A percentile compares a stretch with the other conserved stretches of the same genome.
These are phyloP conservation scores for Linepithema humile DNA, from an alignment of 1,140 invertebrate species.

Conservation along the genomic window DNA sequence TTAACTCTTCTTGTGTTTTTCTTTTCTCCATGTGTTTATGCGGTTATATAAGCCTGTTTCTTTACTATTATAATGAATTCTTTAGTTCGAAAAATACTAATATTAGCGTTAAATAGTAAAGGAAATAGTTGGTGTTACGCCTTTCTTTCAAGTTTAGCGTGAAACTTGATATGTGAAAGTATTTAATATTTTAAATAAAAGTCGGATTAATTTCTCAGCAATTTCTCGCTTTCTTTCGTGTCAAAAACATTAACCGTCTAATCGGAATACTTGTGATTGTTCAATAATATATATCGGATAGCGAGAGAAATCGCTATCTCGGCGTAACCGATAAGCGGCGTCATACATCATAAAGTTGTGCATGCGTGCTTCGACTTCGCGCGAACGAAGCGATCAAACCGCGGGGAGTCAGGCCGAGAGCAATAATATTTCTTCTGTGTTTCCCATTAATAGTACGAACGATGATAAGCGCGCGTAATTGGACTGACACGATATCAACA, in stretches of 20 bases:
- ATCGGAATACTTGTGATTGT: slow-evolving; percentile 27
- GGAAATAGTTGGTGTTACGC: too few relatives aligned
- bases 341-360: slow-evolving; percentile 48
- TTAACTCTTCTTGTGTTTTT: too few relatives aligned
- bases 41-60: too few relatives aligned
- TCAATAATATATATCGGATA: slow-evolving; percentile 41
- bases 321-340: slow-evolving; percentile 28
- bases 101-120: too few relatives aligned
- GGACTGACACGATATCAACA: slow-evolving; percentile 43
- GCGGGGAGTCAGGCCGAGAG: neutral
- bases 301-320: slow-evolving; percentile 45
- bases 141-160: too few relatives aligned
- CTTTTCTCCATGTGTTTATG: too few relatives aligned
- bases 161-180: too few relatives aligned
- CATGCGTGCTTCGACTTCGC: neutral
- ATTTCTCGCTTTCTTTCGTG: neutral
- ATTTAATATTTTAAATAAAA: neutral
- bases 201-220: neutral
- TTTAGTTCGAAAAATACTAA: too few relatives aligned
- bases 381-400: slow-evolving; percentile 4
- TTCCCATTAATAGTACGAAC: slow-evolving; percentile 40
- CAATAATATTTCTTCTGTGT: slow-evolving; percentile 44
- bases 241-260: slow-evolving; percentile 20
- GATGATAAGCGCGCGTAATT: slow-evolving; percentile 60
- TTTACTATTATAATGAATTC: too few relatives aligned